Percentiles rank a stretch among this genome's conserved stretches.
phyloP scores from a whole-genome alignment of 1,140 invertebrate genomes.

The Lordiphosa stackelbergi region DNA sequence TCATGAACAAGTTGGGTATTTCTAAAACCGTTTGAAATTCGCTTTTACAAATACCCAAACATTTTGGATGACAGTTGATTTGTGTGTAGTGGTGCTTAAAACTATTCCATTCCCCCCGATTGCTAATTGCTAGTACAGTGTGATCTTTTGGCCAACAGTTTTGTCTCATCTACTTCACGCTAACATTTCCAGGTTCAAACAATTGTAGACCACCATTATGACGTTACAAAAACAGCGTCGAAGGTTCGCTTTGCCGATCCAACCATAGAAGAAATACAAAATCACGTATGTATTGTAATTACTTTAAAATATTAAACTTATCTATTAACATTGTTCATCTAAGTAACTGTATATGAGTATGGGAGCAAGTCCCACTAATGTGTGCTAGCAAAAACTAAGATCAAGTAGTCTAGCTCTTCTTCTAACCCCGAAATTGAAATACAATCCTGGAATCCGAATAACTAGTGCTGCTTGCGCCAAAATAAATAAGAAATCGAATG shows the following conservation, averaged over 20 bases:
- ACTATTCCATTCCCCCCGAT: constrained; percentile 17
- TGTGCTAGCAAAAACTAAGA: constrained; percentile 1
- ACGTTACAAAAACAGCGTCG: constrained; percentile 85
- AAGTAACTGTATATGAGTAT: not conserved
- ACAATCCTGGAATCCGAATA: no score
- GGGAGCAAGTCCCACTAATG: not conserved
- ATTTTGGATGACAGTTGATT: constrained; percentile 6
- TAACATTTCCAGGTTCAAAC: constrained; percentile 86
- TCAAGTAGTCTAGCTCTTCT: no score
- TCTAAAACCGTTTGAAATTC: not conserved
- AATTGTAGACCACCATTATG: constrained; percentile 93
- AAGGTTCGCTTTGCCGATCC: constrained; percentile 93
- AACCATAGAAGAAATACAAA: constrained; percentile 70
- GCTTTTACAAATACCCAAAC: not conserved
- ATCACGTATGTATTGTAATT: constrained; percentile 59
- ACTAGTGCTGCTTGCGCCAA: no score
- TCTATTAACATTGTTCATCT: constrained; percentile 23
- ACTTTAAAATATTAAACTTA: constrained; percentile 17
- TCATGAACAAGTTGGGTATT: not conserved
- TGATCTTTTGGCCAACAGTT: constrained; percentile 30
- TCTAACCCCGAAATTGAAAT: no score
- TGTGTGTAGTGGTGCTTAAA: constrained; percentile 28
- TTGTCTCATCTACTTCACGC: constrained; percentile 55
- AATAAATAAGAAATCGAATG: not conserved
- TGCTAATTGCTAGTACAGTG: constrained; percentile 34